Evolutionary conservation across 30 jellyfish, hydroid and myxozoan species (phyloP), one percentile per base, ranked within the genome.

Genomic region (Aurelia coerulea): DNA sequence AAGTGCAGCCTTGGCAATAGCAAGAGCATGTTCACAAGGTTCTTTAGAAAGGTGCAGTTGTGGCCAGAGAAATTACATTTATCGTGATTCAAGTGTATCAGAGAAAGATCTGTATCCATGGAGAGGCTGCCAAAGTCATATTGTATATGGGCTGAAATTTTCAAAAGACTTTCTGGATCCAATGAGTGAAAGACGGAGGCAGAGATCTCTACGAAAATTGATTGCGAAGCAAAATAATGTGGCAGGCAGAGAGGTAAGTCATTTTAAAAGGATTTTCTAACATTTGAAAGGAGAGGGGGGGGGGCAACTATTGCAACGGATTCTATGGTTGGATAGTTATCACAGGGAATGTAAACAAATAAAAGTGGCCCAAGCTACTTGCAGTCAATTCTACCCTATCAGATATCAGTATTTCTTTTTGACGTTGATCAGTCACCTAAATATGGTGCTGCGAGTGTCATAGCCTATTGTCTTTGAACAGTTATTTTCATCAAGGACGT

Each of bases 161-260:
- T 88, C 96, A 49, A 78, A 66, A 65, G 85, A 88, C 4, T 88
- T 88, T 68, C 84, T 88, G 16, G 96, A 88, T 54, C 96, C 96
- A 31, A 71, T 56, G 68, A 50, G 66, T 46, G 92, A 73, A 62
- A 89, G 89, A 49, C 65, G 89, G 54, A 74, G 68, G 68, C 81
- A 69, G 23, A 73, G 85, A 19, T 89, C 97, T 11, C 52, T 89
- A 23, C 73, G 90, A 74, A 89, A 89, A 19, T 76, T 89, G 15
- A 78, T 89, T 13, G 86, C 80, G 14, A 72, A 51, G 68, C 97
- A 89, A 51, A 89, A 89, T 75, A 89, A 89, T 59, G 63, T 69
- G 59, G 97, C 90, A 23, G 97, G 97, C 33, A 73, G 97, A 73
- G 90, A 89, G 91, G 97, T 89, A 59, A 63, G 85, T 29, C 56